Evolutionary conservation across 2,113 vertebrate genomes (phyloP), one percentile per base, ranked within the genome.

Genomic region (Trogon melanurus): DNA sequence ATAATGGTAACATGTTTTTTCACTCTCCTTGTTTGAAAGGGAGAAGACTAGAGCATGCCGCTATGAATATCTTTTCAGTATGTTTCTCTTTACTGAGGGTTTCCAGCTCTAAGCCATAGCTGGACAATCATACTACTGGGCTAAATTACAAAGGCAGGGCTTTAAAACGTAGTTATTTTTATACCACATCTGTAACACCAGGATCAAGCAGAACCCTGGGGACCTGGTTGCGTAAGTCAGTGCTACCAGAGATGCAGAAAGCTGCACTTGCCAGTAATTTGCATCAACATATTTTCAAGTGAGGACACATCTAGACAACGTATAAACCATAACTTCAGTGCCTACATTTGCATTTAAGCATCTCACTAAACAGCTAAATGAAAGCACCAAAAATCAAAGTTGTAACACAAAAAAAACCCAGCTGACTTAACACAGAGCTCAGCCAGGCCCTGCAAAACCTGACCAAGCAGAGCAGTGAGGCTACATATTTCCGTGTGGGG

Each of bases 131-230:
- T 15, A 15, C 32, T 32, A 19, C 13, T 0, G 5, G 60, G 34
- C 60, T 90, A 84, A 95, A 83, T 83, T 73, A 78, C 72, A 90
- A 83, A 88, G 41, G 72, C 79, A 88, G 32, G 30, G 38, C 64
- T 94, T 88, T 61, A 76, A 84, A 69, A 38, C 30, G 36, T 25
- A 32, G 47, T 58, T 93, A 56, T 92, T 88, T 96, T 86, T 88
- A 64, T 44, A 69, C 10, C 27, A 48, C 53, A 57, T 58, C 64
- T 94, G 44, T 67, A 80, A 48, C 56, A 81, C 11, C 22, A 56
- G 51, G 36, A 45, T 78, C 54, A 74, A 60, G 64, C 41, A 91
- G 76, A 91, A 73, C 58, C 36, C 78, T 0, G 0, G 50, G 41
- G 61, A 84, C 18, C 65, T 81, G 67, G 13, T 45, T 91, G 61